Conservation (phyloP, 2,797 vertebrate species). For the Phalloptychus januarius region DNA sequence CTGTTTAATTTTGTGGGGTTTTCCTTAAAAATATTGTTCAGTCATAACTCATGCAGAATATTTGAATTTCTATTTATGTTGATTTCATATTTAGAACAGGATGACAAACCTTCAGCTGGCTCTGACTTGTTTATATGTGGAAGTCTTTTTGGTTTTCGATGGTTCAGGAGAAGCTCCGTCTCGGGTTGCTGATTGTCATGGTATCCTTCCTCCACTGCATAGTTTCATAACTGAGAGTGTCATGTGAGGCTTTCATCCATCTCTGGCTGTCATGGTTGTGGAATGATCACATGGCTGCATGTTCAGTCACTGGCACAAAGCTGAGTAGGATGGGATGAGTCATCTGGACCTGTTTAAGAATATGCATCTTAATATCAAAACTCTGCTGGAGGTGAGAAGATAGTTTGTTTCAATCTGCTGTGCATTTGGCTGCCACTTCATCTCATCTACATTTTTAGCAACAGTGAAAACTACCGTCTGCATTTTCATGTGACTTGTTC, state of each 20-base stretch:
- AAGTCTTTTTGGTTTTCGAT: conserved; percentile 15
- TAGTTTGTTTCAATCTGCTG: background rate
- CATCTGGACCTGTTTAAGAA: background rate
- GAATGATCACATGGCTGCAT: conserved; percentile 50
- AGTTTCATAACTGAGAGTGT: conserved; percentile 66
- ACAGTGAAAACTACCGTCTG: no score
- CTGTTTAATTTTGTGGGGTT: background rate
- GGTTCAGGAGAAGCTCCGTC: conserved; percentile 33
- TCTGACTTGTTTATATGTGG: conserved; percentile 33
- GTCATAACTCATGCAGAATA: background rate
- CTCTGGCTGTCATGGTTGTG: conserved; percentile 54
- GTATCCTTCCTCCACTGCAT: conserved; percentile 33
- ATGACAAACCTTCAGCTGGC: conserved; percentile 4
- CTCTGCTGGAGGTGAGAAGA: background rate
- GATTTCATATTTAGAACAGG: conserved; percentile 12
- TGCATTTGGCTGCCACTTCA: background rate
- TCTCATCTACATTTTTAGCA: background rate
- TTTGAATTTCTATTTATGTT: background rate
- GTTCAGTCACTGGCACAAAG: conserved; percentile 35
- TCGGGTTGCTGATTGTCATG: conserved; percentile 48
- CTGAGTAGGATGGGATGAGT: background rate
- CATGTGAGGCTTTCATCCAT: conserved; percentile 75
- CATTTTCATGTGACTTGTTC: background rate
- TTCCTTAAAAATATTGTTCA: background rate
- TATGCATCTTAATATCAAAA: background rate